Conservation (phyloP, 2,888 invertebrate genomes). For the Trichopria drosophilae region DNA sequence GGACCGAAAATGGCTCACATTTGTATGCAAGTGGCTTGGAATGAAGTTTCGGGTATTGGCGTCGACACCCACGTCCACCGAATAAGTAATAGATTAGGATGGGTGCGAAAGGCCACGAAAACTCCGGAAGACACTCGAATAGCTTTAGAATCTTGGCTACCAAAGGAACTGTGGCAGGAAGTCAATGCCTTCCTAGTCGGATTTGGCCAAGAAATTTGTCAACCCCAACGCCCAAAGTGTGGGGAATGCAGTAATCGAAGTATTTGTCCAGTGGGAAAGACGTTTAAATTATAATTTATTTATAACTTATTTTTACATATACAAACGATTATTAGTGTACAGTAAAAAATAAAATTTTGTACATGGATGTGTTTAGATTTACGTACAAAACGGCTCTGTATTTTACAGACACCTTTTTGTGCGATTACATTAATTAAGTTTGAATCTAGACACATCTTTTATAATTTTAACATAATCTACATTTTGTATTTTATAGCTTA, state of each 20-base stretch:
- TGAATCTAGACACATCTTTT: too few species aligned
- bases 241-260: slow-evolving; percentile 76
- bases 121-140: slow-evolving; percentile 88
- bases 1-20: slow-evolving; percentile 99
- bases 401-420: too few species aligned
- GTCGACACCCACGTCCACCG: slow-evolving; percentile 99
- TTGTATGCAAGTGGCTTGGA: slow-evolving; percentile 94
- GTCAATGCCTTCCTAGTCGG: slow-evolving; percentile 92
- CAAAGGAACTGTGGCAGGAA: slow-evolving; percentile 80
- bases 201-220: slow-evolving; percentile 94
- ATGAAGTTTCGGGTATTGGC: slow-evolving; percentile 86
- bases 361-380: too few species aligned
- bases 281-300: too few species aligned
- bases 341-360: too few species aligned
- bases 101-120: slow-evolving; percentile 73
- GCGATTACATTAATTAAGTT: too few species aligned
- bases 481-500: too few species aligned
- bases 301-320: too few species aligned
- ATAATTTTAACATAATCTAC: too few species aligned
- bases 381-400: too few species aligned
- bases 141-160: slow-evolving; percentile 86
- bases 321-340: too few species aligned
- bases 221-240: slow-evolving; percentile 82
- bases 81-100: slow-evolving; percentile 86
- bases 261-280: too few species aligned